Base-by-base conservation (phyloP, 2,888 invertebrate genomes). In the Campopleginae sp. region DNA sequence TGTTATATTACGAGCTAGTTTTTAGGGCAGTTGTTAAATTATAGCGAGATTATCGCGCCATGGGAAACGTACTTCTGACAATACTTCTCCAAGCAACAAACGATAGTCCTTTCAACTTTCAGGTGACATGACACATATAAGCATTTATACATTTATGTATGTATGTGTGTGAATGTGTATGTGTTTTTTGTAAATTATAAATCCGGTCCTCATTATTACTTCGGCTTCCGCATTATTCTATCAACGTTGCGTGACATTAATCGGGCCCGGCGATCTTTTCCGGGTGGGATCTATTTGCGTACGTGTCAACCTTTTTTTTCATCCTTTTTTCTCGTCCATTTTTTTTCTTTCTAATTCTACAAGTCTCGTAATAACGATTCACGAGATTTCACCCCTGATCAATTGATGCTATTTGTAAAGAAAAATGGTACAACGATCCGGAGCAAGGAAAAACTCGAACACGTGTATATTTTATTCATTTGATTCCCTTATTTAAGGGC, bases 141-240 rank as follows among this genome's bases (percentile, higher is more conserved):
- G 19, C 38, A 27, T 46, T 19, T 75, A 17, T 68, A 65, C 46
- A 54, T 72, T 17, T 19, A 31, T 63, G 8, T 33, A 63, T 27
- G 31, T 61, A 31, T 58, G 12, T 72, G 38, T 19, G 19, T 33
- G 12, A 19, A 3, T 19, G 31, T 61, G 31, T 61, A 0, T n/a
- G n/a, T n/a, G n/a, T n/a, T 14, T 14, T 61, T 27, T 61, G 61
- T 8, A 46, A 68, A 68, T 68, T 46, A 75, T 71, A 80, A 66
- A 74, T 77, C 84, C 77, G 80, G 68, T 79, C 78, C 80, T 84
- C 86, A 76, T 88, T 87, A 87, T 89, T 88, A 88, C 86, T 89
- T 88, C 85, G 86, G 82, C 86, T 86, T 85, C 80, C 88, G 80
- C 84, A 86, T 82, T 82, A 86, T 87, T 84, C 65, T 85, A 84